Conservation (phyloP, 2,113 vertebrate species). For the Heterochromis multidens region DNA sequence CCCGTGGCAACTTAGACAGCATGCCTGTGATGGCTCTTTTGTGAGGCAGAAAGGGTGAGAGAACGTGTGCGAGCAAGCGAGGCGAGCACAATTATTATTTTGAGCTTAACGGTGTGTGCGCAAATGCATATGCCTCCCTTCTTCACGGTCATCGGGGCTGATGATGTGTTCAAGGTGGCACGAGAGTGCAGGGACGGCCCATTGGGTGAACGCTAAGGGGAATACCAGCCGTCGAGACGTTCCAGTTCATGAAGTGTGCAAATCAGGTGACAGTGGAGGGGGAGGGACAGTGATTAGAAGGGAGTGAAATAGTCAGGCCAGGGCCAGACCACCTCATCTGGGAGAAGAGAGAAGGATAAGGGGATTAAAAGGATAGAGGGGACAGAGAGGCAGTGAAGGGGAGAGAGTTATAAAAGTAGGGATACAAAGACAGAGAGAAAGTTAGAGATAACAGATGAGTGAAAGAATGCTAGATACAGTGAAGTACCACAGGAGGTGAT, state of each 20-base stretch:
- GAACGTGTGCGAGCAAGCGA: neutral
- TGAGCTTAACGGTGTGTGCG: neutral
- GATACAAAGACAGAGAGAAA: conserved; percentile 27
- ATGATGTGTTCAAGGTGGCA: conserved; percentile 68
- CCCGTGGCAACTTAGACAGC: conserved; percentile 14
- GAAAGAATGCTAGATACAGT: neutral
- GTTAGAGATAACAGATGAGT: conserved; percentile 24
- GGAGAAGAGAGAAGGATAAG: conserved; percentile 38
- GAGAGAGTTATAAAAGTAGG: conserved; percentile 17
- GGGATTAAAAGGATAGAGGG: conserved; percentile 39
- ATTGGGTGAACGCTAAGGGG: conserved; percentile 32
- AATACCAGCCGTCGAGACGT: conserved; percentile 60
- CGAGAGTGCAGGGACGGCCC: conserved; percentile 25
- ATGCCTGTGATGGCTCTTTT: conserved; percentile 15
- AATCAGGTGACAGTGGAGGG: conserved; percentile 48
- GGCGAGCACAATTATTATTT: conserved; percentile 19
- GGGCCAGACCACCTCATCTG: conserved; percentile 62
- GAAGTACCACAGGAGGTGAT: neutral
- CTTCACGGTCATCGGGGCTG: conserved; percentile 41
- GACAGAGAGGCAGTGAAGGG: conserved; percentile 27
- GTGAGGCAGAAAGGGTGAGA: neutral
- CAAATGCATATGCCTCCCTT: conserved; percentile 23
- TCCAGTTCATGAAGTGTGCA: conserved; percentile 71
- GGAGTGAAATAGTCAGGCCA: conserved; percentile 58
- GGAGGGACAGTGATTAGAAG: conserved; percentile 32